These are phyloP conservation scores for Contarinia nasturtii DNA, from an alignment of 1,140 invertebrate species.

Conservation along the genomic window DNA sequence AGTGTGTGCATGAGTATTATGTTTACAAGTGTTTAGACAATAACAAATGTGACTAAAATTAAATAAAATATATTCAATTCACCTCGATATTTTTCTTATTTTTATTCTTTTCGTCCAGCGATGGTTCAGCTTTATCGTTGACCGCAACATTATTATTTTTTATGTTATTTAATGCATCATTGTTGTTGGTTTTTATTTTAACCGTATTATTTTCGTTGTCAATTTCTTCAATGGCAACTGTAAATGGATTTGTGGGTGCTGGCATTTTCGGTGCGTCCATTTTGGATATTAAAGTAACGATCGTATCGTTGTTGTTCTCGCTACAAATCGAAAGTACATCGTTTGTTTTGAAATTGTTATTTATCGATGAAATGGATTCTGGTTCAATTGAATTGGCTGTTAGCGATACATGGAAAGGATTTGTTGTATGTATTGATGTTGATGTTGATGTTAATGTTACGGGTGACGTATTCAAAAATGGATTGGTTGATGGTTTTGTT, in stretches of 20 bases:
- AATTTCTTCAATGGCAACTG: not conserved
- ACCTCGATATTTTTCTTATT: too few relatives aligned
- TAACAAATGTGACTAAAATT: too few relatives aligned
- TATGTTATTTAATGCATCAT: not conserved
- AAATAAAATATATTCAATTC: too few relatives aligned
- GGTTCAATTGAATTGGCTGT: not conserved
- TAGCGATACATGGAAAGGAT: slow-evolving; percentile 1
- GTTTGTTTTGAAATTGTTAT: not conserved
- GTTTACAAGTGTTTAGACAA: too few relatives aligned
- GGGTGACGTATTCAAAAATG: slow-evolving; percentile 6
- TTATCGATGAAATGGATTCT: not conserved
- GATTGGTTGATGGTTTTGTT: not conserved
- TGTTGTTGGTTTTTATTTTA: not conserved
- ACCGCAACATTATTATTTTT: slow-evolving; percentile 18
- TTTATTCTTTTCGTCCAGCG: slow-evolving; percentile 4
- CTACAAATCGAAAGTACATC: not conserved
- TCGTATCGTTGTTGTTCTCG: slow-evolving; percentile 6
- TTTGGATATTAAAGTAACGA: slow-evolving; percentile 4
- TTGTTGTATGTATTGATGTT: not conserved
- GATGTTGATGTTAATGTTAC: slow-evolving; percentile 6
- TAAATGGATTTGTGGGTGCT: not conserved
- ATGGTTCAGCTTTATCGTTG: slow-evolving; percentile 13
- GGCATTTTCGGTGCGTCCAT: slow-evolving; percentile 1
- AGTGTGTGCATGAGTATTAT: too few relatives aligned
- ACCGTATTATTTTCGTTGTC: slow-evolving; percentile 2